These are phyloP conservation scores for Crotalus viridis DNA, from an alignment of 2,113 vertebrate genomes.

Conservation along the genomic window DNA sequence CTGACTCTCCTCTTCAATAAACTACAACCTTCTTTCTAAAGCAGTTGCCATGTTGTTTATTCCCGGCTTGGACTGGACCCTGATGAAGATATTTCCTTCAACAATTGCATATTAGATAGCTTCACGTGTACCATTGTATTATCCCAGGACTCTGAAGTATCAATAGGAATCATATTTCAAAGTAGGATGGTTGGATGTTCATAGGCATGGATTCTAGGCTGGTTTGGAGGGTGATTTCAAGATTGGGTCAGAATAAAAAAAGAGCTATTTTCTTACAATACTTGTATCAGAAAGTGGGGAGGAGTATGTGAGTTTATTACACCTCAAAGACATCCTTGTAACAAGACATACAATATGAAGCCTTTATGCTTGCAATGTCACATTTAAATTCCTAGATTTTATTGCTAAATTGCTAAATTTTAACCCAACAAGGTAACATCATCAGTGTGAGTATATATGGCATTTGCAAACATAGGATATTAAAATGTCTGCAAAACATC, in stretches of 20 bases:
- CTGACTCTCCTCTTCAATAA: no score
- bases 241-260: neutral
- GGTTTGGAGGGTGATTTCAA: neutral
- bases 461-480: neutral
- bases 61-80: no score
- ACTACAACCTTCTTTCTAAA: no score
- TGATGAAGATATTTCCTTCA: no score
- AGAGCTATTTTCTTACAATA: neutral
- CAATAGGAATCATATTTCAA: neutral
- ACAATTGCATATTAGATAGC: neutral
- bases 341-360: neutral
- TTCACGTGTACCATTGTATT: neutral
- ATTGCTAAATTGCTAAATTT: neutral
- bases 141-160: neutral
- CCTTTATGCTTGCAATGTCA: neutral
- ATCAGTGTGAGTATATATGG: neutral
- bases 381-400: neutral
- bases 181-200: neutral
- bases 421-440: neutral
- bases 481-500: neutral
- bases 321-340: no score
- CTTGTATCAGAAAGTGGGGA: neutral
- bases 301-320: neutral
- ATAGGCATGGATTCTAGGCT: neutral
- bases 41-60: no score